A percentile compares a stretch with the other conserved stretches of the same genome.
Conservation (phyloP, 2,797 vertebrate species). For the Hoplostethus mediterraneus region DNA sequence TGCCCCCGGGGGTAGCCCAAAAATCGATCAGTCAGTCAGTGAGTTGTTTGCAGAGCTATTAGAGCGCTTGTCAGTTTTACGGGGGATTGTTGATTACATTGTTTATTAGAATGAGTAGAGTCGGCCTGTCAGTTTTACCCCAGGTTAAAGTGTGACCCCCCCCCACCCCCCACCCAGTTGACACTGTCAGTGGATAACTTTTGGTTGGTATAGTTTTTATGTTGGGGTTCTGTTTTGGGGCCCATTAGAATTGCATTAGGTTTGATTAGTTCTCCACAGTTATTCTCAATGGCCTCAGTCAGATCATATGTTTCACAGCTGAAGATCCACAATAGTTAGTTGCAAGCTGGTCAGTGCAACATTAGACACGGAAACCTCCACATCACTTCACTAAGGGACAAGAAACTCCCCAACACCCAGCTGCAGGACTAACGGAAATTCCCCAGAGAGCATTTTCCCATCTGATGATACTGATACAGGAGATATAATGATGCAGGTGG, state of each 20-base stretch:
- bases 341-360: conserved; percentile 9
- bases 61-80: conserved; percentile 35
- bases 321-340: not conserved
- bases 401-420: conserved; percentile 49
- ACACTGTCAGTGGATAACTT: not conserved
- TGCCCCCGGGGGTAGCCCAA: conserved; percentile 46
- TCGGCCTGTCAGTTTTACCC: conserved; percentile 37
- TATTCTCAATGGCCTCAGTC: not conserved
- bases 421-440: conserved; percentile 58
- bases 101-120: not conserved
- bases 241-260: not conserved
- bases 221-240: not conserved
- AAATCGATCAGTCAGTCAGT: conserved; percentile 10
- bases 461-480: conserved; percentile 32
- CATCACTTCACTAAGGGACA: conserved; percentile 27
- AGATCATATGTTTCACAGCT: conserved; percentile 21
- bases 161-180: not conserved
- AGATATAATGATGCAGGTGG: conserved; percentile 16
- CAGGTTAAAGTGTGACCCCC: conserved; percentile 22
- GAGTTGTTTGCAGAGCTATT: conserved; percentile 64
- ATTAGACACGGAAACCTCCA: conserved; percentile 54
- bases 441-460: conserved; percentile 46
- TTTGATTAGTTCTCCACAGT: not conserved
- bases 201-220: not conserved
- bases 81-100: conserved; percentile 3